Base-by-base conservation (phyloP, 1,140 invertebrate species). In the Mizuhopecten yessoensis region DNA sequence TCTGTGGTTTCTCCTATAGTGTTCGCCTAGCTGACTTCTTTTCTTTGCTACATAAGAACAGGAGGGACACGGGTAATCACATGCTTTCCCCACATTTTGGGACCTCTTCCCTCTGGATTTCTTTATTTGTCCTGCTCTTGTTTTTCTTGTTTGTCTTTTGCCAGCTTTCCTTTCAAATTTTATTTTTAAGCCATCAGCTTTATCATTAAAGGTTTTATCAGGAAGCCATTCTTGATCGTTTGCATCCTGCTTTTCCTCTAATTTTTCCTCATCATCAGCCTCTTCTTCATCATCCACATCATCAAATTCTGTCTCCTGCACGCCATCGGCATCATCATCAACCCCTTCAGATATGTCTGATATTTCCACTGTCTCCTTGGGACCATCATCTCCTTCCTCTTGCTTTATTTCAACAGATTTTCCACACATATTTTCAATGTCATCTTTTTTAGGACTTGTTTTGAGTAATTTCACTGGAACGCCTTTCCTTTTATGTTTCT, bases 1-100 rank as follows among this genome's bases (percentile, higher is more conserved):
- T 86, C 92, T 42, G 90, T 92, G 89, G n/a, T 89, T 42, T 13
- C 34, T 39, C 20, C 75, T 88, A 29, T 90, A 90, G 33, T 89
- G 87, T n/a, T 90, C 34, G n/a, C 88, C 34, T 9, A 92, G 39
- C 3, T 91, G 88, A 20, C 90, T 75, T 75, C 29, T 75, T 75
- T 75, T 75, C 23, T 75, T 75, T 29, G 57, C 57, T 17, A 75
- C 57, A 75, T 75, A 75, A 17, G 57, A 75, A 75, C 57, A 75
- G 5, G 57, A 75, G 29, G 57, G 57, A 11, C 57, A 75, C 3
- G 57, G 57, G 11, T 75, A 75, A 75, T 75, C 57, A 29, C 23
- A 75, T 29, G 57, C 29, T 75, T 75, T 75, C 29, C 23, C 57
- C 7, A 75, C 57, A 75, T 75, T 75, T 75, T 75, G 57, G n/a